Evolutionary conservation across 2,888 invertebrate species (phyloP), one percentile per base, ranked within the genome.

Genomic region (Limnephilus rhombicus): DNA sequence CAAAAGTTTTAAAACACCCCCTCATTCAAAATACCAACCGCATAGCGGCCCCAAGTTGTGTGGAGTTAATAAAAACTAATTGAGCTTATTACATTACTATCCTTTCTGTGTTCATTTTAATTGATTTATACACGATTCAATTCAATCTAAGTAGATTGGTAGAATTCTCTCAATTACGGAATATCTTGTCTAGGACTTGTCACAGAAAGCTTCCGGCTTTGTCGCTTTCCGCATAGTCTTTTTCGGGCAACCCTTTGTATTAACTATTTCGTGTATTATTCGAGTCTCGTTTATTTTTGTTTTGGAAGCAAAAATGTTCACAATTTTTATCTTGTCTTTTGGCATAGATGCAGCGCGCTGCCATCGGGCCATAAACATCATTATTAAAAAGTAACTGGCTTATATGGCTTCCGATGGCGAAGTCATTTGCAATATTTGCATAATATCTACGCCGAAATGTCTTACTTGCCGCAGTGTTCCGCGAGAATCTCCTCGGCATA

Each of bases 381-480:
- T 68, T 68, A 68, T 68, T 68, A 68, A 68, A 68, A 68, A 68
- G n/a, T 68, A 68, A 68, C 68, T n/a, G 68, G 68, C 68, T 68
- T 68, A 68, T 68, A 68, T 68, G 68, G 24, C 24, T 68, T 68
- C 68, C 68, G 68, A 68, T 68, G 68, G 68, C 68, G 68, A 68
- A 68, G 68, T 68, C 68, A 68, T 68, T 68, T 68, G 68, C 68
- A 68, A 24, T 24, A 68, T 68, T 68, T 68, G 68, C 68, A 68
- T 68, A 68, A 68, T 68, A 68, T 68, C 68, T n/a, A 68, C 68
- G 68, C 68, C 68, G 5, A 68, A 68, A 68, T 68, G 24, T 68
- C 68, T 68, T 68, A 68, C 24, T 68, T 68, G 24, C 68, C 24
- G 68, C 68, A 68, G 68, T 68, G 7, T 68, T 68, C 68, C 68